phyloP scores from a whole-genome alignment of 2,888 invertebrate species.

The Hedya salicella region DNA sequence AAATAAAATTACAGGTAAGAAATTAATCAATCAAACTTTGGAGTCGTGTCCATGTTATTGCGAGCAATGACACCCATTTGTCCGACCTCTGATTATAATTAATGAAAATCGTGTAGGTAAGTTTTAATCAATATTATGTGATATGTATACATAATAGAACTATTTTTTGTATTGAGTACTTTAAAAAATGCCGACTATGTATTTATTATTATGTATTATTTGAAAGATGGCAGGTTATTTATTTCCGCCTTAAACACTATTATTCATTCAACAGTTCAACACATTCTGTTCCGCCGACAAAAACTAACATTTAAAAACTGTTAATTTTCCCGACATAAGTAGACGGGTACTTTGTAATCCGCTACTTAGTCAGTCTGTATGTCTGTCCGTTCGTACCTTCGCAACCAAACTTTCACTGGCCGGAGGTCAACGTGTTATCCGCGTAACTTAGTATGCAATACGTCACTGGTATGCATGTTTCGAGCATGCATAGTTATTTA shows the following conservation, averaged over 20 bases:
- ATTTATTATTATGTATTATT: no score
- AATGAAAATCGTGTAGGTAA: no score
- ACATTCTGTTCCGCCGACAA: neutral
- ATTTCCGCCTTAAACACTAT: neutral
- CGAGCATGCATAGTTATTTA: conserved; percentile 12
- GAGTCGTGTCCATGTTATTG: no score
- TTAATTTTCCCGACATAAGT: conserved; percentile 12
- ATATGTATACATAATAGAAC: no score
- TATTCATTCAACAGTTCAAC: neutral
- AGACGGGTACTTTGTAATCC: conserved; percentile 15
- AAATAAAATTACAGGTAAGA: no score
- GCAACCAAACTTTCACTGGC: conserved; percentile 35
- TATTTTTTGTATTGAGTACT: no score
- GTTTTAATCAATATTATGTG: no score
- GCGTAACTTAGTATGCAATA: conserved; percentile 10
- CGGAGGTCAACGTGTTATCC: conserved; percentile 34
- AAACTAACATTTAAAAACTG: neutral
- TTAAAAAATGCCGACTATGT: no score
- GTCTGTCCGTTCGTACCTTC: conserved; percentile 26
- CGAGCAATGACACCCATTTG: no score
- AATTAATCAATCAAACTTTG: no score
- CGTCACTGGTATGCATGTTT: neutral
- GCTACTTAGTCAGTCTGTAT: conserved; percentile 1
- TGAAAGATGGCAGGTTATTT: neutral
- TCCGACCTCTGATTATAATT: no score